Conservation (phyloP, 2,797 vertebrate genomes). For the Phataginus tetradactyla region DNA sequence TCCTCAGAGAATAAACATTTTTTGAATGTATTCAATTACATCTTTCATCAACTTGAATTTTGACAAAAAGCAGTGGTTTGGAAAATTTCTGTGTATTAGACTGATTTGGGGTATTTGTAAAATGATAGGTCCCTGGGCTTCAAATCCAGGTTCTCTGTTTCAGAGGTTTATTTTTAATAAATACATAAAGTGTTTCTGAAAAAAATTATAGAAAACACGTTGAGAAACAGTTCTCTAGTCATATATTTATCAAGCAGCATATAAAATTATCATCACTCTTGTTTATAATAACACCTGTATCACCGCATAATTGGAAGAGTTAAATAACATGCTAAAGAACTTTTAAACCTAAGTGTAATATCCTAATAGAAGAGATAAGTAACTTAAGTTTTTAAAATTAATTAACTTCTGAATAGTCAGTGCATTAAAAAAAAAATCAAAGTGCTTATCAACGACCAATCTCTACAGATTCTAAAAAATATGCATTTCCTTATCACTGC, state of each 20-base stretch:
- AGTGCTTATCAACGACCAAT: background rate
- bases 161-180: background rate
- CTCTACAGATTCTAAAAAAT: background rate
- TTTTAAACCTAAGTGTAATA: background rate
- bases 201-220: background rate
- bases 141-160: background rate
- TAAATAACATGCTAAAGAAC: background rate
- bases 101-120: background rate
- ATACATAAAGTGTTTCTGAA: background rate
- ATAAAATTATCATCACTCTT: background rate
- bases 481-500: background rate
- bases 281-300: background rate
- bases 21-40: background rate
- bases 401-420: background rate
- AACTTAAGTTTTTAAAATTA: background rate
- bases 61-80: background rate
- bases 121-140: background rate
- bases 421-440: background rate
- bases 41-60: background rate
- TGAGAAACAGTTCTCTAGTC: background rate
- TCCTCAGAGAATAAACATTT: background rate
- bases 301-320: background rate
- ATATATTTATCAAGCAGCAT: background rate
- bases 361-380: background rate
- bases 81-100: background rate